Evolutionary conservation across 2,113 vertebrate genomes (phyloP).

Genomic region (Egretta garzetta): DNA sequence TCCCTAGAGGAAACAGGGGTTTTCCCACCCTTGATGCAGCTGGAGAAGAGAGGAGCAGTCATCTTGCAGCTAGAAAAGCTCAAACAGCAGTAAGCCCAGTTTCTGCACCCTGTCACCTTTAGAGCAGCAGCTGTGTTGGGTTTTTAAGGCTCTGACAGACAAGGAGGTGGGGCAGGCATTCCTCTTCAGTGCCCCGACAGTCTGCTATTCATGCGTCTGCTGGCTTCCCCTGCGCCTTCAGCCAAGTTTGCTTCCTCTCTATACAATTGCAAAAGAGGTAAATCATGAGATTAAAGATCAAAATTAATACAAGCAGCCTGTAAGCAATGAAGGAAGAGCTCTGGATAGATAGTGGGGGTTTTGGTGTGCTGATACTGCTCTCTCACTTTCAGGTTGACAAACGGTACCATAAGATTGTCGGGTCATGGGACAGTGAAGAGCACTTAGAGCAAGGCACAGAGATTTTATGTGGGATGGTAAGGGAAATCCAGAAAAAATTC

Average conservation of each 20-base stretch:
- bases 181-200: neutral
- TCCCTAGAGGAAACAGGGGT: neutral
- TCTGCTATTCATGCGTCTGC: neutral
- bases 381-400: constrained; percentile 57
- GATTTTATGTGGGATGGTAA: constrained; percentile 47
- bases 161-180: neutral
- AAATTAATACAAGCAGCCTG: neutral
- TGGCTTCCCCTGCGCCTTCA: accelerated
- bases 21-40: neutral
- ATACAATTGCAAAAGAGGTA: neutral
- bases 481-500: constrained; percentile 48
- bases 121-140: neutral
- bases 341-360: neutral
- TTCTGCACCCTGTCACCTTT: neutral
- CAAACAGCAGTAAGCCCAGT: neutral
- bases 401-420: neutral
- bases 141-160: neutral
- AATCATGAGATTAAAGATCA: neutral
- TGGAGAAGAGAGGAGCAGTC: neutral
- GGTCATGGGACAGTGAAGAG: constrained; percentile 61
- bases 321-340: neutral
- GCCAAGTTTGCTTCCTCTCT: neutral
- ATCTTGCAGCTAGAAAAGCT: neutral
- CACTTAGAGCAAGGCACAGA: constrained; percentile 45
- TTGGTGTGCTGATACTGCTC: neutral